Percentiles rank a stretch among this genome's conserved stretches.
Evolutionary conservation across 2,797 vertebrate species (phyloP).

Genomic region (Okamejei kenojei): DNA sequence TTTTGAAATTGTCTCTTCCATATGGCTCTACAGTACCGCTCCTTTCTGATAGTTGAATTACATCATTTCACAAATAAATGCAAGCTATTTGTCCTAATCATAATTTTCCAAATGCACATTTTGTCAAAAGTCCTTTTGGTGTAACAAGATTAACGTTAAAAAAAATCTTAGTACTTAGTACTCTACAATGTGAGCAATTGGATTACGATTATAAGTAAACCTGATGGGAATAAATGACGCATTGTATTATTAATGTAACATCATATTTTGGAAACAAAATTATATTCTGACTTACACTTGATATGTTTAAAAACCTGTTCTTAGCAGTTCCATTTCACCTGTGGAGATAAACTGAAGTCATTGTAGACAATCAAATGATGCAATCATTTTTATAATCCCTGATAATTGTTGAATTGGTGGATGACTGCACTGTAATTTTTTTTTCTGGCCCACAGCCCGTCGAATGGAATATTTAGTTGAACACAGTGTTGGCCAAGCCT

Average conservation of each 20-base stretch:
- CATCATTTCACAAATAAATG: constrained; percentile 14
- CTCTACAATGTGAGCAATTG: constrained; percentile 11
- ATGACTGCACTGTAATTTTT: not conserved
- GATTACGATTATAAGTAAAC: not conserved
- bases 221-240: not conserved
- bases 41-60: constrained; percentile 3
- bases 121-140: not conserved
- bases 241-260: constrained; percentile 15
- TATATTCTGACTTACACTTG: not conserved
- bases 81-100: not conserved
- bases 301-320: not conserved
- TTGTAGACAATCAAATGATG: not conserved
- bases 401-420: not conserved
- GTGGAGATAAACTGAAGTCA: not conserved
- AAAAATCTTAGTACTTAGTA: not conserved
- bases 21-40: not conserved
- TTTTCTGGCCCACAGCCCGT: not conserved
- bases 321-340: not conserved
- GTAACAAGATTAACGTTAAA: not conserved
- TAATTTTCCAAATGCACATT: not conserved
- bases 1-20: constrained; percentile 6
- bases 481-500: not conserved
- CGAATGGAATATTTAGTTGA: not conserved
- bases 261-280: constrained; percentile 16
- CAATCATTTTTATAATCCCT: not conserved